Evolutionary conservation across 2,797 vertebrate species (phyloP), one percentile per base, ranked within the genome.

Genomic region (Tapera naevia): DNA sequence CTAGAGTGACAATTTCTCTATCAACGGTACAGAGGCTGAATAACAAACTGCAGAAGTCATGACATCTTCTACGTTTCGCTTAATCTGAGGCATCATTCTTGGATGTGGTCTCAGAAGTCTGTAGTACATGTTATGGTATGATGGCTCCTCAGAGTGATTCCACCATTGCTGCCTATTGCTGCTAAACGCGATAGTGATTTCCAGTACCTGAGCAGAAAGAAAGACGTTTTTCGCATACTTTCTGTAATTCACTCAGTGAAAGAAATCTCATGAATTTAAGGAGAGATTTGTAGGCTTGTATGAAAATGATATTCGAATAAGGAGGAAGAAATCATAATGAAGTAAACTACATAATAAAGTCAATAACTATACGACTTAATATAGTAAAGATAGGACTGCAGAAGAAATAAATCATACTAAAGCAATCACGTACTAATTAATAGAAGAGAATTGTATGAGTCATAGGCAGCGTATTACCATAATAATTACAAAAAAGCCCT

Each of bases 401-500:
- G 69, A 86, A 96, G 64, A 95, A 97, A 88, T 88, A 93, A 93
- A 94, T 97, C 96, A 91, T 91, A 83, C 37, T 89, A 95, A 97
- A 96, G n/a, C 32, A 96, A 96, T 94, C 84, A 95, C 78, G 93
- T 88, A 67, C 78, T 96, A 97, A 97, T 97, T 97, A 97, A 97
- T 94, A 93, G 86, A 95, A 93, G n/a, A 88, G 13, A 46, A 65
- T 86, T 94, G 23, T 86, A 80, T 95, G 97, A 96, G 86, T 73
- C 84, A 84, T 81, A 95, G 57, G 65, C 79, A 93, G 56, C 58
- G 64, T 95, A 97, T 97, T 97, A 95, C 78, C 81, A 97, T 94
- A 97, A 92, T 96, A 97, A 97, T 97, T 97, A 95, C 33, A 94
- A 97, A 91, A 91, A 95, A 86, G 8, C 71, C 95, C 46, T 93